These are phyloP conservation scores for Scaptodrosophila latifasciaeformis DNA, from an alignment of 2,888 invertebrate species.

Conservation along the genomic window DNA sequence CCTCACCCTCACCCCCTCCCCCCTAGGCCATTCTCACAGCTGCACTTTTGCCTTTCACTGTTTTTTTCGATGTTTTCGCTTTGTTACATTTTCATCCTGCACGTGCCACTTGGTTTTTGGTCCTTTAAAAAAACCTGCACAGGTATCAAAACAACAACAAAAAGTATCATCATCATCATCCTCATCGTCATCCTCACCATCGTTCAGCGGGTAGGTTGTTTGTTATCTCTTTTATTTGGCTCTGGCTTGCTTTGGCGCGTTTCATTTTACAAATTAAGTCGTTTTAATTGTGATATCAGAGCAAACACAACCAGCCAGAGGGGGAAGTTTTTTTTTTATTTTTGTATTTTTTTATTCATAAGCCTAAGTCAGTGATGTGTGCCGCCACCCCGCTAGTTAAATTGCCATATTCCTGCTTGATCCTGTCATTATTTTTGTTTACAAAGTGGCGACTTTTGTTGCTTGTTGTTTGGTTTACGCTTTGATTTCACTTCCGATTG, in stretches of 20 bases:
- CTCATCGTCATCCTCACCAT: no score
- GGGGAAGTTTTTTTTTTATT: constrained; percentile 26
- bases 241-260: constrained; percentile 37
- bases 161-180: constrained; percentile 20
- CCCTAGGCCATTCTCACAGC: constrained; percentile 33
- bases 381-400: background rate
- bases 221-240: no score
- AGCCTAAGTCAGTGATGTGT: no score
- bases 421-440: constrained; percentile 63
- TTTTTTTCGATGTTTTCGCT: constrained; percentile 6
- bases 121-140: constrained; percentile 26
- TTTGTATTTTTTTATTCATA: no score
- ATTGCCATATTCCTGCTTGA: constrained; percentile 32
- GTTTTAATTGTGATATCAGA: constrained; percentile 69
- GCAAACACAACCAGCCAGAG: constrained; percentile 48
- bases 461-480: constrained; percentile 40
- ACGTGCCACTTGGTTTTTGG: constrained; percentile 43
- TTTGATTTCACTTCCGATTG: constrained; percentile 35
- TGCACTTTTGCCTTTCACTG: constrained; percentile 55
- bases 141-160: constrained; percentile 32
- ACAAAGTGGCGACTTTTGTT: constrained; percentile 59
- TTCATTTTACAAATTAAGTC: constrained; percentile 70
- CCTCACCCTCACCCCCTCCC: background rate
- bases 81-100: constrained; percentile 52
- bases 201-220: no score